Evolutionary conservation across 2,113 vertebrate genomes (phyloP), one percentile per base, ranked within the genome.

Genomic region (Melanostigma gelatinosum): DNA sequence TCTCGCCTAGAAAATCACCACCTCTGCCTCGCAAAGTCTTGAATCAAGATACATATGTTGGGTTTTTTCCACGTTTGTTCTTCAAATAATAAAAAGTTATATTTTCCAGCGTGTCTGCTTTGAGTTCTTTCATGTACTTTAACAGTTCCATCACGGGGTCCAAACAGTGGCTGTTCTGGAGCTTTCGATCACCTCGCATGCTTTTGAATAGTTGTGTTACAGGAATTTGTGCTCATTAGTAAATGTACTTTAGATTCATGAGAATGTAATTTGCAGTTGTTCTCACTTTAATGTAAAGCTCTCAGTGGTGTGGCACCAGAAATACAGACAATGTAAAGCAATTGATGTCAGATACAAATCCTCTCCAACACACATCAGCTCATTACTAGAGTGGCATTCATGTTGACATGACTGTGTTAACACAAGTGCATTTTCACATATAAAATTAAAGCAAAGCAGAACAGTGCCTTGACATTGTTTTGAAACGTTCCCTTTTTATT

Each of bases 21-120:
- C 74, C n/a, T 90, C 72, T 89, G 84, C 91, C 92, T 93, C 73
- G 44, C 57, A 15, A 54, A 87, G 75, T 87, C 86, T 91, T 88
- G 72, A 92, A 90, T 88, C 71, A 91, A 91, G 86, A 90, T 79
- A 58, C 62, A 11, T 64, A 8, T n/a, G 27, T 69, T 46, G 64
- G 69, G 75, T 74, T 80, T 62, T 75, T 48, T 13, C 52, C 8
- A 52, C 18, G 65, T 80, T 74, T 75, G 50, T 84, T 89, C 71
- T 63, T 65, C 64, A 87, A 74, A 60, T 66, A 92, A 90, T 88
- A 90, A 93, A 34, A 91, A 8, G 0, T 0, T 36, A 52, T 82
- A 80, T 87, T 92, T 93, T 91, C 50, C 40, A 83, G 7, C 32
- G 82, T 50, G 46, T 85, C 52, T 77, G 79, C 38, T 72, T 71